Base-by-base conservation (phyloP, 53 echinoderm and acorn worm species). In the Zoroaster sp. region DNA sequence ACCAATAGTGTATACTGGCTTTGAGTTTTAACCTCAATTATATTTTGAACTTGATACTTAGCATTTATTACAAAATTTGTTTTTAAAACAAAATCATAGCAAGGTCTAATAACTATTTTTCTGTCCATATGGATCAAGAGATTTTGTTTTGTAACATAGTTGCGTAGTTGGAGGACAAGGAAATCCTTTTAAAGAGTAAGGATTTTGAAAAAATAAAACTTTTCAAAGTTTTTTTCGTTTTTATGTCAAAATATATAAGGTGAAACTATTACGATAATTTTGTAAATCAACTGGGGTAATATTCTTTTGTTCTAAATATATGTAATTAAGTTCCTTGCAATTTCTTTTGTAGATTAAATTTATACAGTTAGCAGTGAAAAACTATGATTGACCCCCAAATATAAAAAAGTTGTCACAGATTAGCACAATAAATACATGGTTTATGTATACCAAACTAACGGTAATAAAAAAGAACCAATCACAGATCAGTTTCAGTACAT, bases 381-480 rank as follows among this genome's bases (percentile, higher is more conserved):
- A 2, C 7, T 75, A 54, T 40, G 6, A 36, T 10, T 35, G 18
- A 38, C 23, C n/a, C 35, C 35, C 54, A 78, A 78, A 39, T 78
- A 78, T 78, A 78, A 25, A 77, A 41, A 78, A 78, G 33, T 37
- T n/a, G 59, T 39, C 35, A 53, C 59, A 59, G 59, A 77, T 78
- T 54, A 18, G 38, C 65, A 67, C 81, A 67, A 81, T 81, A 81
- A 81, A 81, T 81, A 81, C 81, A 81, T 43, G 54, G 41, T 66
- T 78, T 66, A 67, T 35, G 81, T 66, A 66, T 31, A 28, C 42
- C 30, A 65, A 43, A 23, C 23, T 38, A 59, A 54, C 20, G 18
- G 79, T 79, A 17, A 66, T 40, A 67, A 66, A 20, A 59, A 59
- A 59, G 21, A 59, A 66, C 38, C 40, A 39, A 66, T 81, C 67